Conservation (phyloP, 2,113 vertebrate species). For the Crotalus helleri region DNA sequence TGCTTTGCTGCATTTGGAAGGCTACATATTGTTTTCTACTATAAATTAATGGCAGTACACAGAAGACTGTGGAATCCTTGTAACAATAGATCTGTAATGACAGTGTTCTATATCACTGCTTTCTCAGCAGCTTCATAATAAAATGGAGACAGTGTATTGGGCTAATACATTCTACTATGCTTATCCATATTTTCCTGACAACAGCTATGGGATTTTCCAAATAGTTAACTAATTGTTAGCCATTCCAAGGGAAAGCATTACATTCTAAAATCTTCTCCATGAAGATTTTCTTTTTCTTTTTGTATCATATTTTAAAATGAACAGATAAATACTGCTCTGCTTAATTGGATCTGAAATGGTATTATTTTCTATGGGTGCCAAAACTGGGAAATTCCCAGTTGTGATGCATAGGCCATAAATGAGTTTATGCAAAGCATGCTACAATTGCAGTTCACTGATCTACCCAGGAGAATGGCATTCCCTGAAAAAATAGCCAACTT, state of each 20-base stretch:
- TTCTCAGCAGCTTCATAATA: conserved; percentile 81
- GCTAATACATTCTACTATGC: conserved; percentile 84
- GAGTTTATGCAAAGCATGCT: conserved; percentile 19
- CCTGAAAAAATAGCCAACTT: background rate
- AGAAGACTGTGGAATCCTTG: conserved; percentile 81
- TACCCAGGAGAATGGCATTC: background rate
- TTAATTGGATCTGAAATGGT: conserved; percentile 2
- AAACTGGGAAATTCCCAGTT: conserved; percentile 30
- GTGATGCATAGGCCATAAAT: conserved; percentile 21
- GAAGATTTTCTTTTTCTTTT: conserved; percentile 25
- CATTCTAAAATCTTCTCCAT: conserved; percentile 10
- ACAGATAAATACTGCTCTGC: background rate
- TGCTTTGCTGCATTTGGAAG: conserved; percentile 81
- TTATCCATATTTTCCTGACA: conserved; percentile 84
- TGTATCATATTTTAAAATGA: conserved; percentile 36
- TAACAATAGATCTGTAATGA: conserved; percentile 87
- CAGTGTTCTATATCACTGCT: conserved; percentile 89
- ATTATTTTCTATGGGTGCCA: conserved; percentile 12
- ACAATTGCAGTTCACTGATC: background rate
- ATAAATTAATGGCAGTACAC: conserved; percentile 87
- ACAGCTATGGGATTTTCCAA: conserved; percentile 77
- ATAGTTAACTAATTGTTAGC: conserved; percentile 63
- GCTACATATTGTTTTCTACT: conserved; percentile 92
- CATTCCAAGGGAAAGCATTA: background rate
- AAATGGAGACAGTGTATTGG: conserved; percentile 86